phyloP scores from a whole-genome alignment of 2,797 vertebrate species.

The Aphelocoma californica region DNA sequence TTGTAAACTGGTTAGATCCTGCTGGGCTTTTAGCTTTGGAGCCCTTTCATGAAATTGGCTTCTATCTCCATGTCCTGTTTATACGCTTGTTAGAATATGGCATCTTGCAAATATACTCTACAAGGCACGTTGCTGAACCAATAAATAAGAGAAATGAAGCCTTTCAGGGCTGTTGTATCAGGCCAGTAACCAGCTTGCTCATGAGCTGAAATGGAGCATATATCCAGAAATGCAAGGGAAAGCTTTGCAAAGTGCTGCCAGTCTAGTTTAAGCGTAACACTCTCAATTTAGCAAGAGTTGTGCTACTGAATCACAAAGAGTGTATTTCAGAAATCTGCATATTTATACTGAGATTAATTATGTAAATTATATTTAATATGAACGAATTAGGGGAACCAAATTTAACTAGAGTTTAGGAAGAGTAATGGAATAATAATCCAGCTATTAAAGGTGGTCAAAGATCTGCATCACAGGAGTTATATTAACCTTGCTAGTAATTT shows the following conservation, averaged over 20 bases:
- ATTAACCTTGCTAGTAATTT: constrained; percentile 59
- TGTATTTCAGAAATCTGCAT: constrained; percentile 30
- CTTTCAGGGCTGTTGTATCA: constrained; percentile 56
- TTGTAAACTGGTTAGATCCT: constrained; percentile 71
- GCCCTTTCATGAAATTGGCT: constrained; percentile 65
- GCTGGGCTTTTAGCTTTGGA: constrained; percentile 69
- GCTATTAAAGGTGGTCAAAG: constrained; percentile 55
- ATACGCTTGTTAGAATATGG: constrained; percentile 70
- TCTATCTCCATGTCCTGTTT: constrained; percentile 40
- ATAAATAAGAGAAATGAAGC: constrained; percentile 69
- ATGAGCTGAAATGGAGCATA: constrained; percentile 44
- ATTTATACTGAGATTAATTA: constrained; percentile 36
- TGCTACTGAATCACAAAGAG: constrained; percentile 2
- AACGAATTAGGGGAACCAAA: constrained; percentile 28
- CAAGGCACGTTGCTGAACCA: constrained; percentile 52
- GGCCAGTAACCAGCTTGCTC: constrained; percentile 33
- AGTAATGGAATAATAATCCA: constrained; percentile 44
- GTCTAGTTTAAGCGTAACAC: constrained; percentile 7
- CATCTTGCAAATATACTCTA: constrained; percentile 64
- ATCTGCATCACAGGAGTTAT: constrained; percentile 54
- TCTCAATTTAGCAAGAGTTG: not conserved
- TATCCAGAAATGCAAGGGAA: constrained; percentile 61
- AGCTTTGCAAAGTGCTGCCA: constrained; percentile 12
- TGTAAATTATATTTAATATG: constrained; percentile 54
- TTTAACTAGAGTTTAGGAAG: constrained; percentile 58